Base-by-base conservation (phyloP, 92 coral and sea anemone genomes). In the Phenganax stokvisi region DNA sequence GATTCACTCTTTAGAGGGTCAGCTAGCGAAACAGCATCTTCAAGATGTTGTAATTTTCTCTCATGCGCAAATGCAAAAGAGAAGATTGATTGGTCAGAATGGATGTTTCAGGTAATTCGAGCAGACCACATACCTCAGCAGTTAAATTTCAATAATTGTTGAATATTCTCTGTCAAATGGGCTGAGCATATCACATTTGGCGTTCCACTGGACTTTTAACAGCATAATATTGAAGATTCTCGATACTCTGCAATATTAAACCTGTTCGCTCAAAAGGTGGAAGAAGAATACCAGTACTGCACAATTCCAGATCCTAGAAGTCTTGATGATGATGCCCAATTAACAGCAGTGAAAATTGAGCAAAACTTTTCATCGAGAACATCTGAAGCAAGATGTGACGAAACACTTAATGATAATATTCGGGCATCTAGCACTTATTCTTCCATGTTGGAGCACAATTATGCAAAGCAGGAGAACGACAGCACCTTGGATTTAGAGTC, bases 101-200 rank as follows among this genome's bases (percentile, higher is more conserved):
- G 89, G 89, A 55, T 56, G 74, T 87, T 70, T 68, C 74, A 77
- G 27, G 63, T 72, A 9, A 83, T 84, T 31, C 89, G 87, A 31
- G 59, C 88, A 29, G 31, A 75, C 3, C 84, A 88, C 71, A 71
- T 81, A 17, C 81, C 66, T 28, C 90, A 81, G 81, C 90, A 88
- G 79, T 30, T 70, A 37, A 85, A 71, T 72, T 58, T 72, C 62
- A 83, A 75, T 57, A 88, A 88, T 30, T 88, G 88, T 77, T 84
- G 86, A 7, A 25, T 87, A 52, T 87, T 81, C 73, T 76, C 78
- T 37, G 62, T 76, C 44, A 87, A 87, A 74, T 87, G 87, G 90
- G 85, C 85, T 20, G 78, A 87, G 63, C 90, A 87, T 68, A 84
- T 87, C n/a, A 80, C 90, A 57, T 81, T 73, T 71, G 87, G 89